Base-by-base conservation (phyloP, 2,888 invertebrate genomes). In the Oscheius sp. region DNA sequence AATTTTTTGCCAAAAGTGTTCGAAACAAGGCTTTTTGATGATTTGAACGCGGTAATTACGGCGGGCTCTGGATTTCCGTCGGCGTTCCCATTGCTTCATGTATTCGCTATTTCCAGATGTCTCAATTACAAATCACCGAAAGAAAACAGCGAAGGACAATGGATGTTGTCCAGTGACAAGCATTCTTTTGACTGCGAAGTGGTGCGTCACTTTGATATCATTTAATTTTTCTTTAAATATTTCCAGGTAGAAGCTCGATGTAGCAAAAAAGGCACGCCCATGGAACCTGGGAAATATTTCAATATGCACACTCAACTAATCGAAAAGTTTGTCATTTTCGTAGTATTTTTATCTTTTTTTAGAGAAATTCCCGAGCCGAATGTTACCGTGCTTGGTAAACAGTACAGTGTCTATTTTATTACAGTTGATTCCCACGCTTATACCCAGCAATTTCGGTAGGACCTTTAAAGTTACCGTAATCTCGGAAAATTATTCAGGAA, bases 371-470 rank as follows among this genome's bases (percentile, higher is more conserved):
- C 16, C 21, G 59, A 59, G 18, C 59, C 59, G 2, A 41, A 29
- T 23, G 7, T 25, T 9, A 27, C 55, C 23, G 13, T 25, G 2
- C 25, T 55, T 2, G 55, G 55, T 2, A 55, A 59, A 16, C 29
- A 16, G 35, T 59, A 59, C 35, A 59, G 27, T 41, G 59, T 59
- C n/a, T 59, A 59, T 59, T 59, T 59, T n/a, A 59, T 59, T 5
- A 41, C 41, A 27, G n/a, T 59, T 16, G 59, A 59, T 29, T 59
- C 59, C 16, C 59, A 59, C 16, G 59, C 59, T 2, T 41, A 59
- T 41, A 59, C 35, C 35, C 59, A 59, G 27, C 29, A 41, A 41
- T 59, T 59, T 21, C 16, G 59, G 59, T 59, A 35, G n/a, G 29
- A 6, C 29, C 41, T 59, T 41, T n/a, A 29, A 29, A 41, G 41